phyloP scores from a whole-genome alignment of 1,140 invertebrate species.

The Diabrotica undecimpunctata region DNA sequence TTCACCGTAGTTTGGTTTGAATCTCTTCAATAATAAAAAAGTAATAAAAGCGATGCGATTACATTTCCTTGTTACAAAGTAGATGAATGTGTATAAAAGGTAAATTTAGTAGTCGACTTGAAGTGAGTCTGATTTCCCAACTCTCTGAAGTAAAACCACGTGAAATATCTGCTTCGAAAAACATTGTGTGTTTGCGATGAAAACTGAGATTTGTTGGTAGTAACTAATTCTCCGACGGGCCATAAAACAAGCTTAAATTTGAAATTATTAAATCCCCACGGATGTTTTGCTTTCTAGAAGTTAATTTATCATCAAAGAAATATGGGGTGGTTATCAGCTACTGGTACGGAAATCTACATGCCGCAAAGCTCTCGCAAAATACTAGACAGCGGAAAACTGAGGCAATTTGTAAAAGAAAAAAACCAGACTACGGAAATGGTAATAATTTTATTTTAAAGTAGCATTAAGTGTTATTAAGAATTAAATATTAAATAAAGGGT shows the following conservation, averaged over 20 bases:
- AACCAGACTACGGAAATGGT: too few species aligned
- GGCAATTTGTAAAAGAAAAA: too few species aligned
- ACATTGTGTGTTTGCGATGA: background rate
- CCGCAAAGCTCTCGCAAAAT: background rate
- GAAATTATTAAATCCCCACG: constrained; percentile 6
- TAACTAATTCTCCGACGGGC: constrained; percentile 3
- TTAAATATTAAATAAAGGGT: too few species aligned
- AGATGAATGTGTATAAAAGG: too few species aligned
- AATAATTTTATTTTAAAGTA: too few species aligned
- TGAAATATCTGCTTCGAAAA: background rate
- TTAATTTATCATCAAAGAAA: constrained; percentile 11
- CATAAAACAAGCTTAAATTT: constrained; percentile 14
- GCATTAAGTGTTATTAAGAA: too few species aligned
- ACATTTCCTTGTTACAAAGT: too few species aligned
- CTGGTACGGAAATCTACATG: constrained; percentile 14
- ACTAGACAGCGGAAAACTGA: too few species aligned
- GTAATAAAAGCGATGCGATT: too few species aligned
- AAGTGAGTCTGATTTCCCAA: background rate
- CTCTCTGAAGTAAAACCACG: background rate
- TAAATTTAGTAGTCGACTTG: too few species aligned
- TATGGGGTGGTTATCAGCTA: constrained; percentile 10
- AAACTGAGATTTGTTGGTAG: constrained; percentile 1
- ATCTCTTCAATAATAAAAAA: too few species aligned
- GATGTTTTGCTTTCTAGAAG: constrained; percentile 10
- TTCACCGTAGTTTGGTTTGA: too few species aligned